Evolutionary conservation across 2,888 invertebrate genomes (phyloP), one percentile per base, ranked within the genome.

Genomic region (Lasioglossum figueresi): DNA sequence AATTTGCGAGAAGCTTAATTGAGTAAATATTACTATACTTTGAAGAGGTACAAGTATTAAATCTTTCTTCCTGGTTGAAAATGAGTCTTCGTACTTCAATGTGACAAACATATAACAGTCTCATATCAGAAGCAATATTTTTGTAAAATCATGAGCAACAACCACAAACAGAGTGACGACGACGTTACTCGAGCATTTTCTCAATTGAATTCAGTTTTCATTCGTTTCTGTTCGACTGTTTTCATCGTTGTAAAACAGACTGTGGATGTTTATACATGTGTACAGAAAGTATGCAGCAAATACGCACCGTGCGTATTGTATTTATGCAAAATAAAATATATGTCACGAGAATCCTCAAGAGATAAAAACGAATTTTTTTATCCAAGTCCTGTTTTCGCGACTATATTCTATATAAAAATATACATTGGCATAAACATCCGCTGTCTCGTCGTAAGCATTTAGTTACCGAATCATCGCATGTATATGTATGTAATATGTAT

Each of bases 1-100:
- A 16, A 76, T 84, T 76, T 27, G 40, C 16, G 56, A 76, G 2
- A 80, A 48, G 63, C 31, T 56, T 52, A 48, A 76, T 52, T 78
- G 63, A 52, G 2, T 52, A n/a, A 40, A 14, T 66, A 66, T 43
- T 40, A 56, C 19, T 72, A 77, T 73, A 74, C 19, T 78, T 84
- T 59, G 59, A n/a, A 40, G 70, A 68, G 40, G 37, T 59, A 74
- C 19, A 37, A 31, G 19, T 16, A 48, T 37, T 27, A 76, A 70
- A 56, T 68, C 52, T 76, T 66, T 73, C 68, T 73, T 82, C 56
- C 37, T 37, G 16, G 31, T 66, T 31, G n/a, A 52, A 56, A 76
- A 66, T 82, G 16, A 73, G 72, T 37, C 45, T 37, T 80, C 27
- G 31, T 63, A 19, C 43, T 76, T 34, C 31, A 16, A 23, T 78